A percentile compares a stretch with the other conserved stretches of the same genome.
phyloP scores from a whole-genome alignment of 2,888 invertebrate genomes.

The Caenorhabditis panamensis region DNA sequence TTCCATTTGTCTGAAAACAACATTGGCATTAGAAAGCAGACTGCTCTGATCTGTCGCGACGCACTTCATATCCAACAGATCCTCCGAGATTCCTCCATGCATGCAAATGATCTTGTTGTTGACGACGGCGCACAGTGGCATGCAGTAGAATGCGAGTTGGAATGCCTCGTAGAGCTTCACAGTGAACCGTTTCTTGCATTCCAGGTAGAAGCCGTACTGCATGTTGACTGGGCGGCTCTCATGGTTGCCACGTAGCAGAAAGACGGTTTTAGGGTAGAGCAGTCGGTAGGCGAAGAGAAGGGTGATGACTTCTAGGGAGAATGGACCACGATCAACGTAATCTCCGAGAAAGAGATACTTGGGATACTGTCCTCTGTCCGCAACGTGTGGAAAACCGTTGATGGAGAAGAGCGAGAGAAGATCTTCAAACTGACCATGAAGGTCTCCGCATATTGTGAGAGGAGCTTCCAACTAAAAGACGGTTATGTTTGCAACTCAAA shows the following conservation, averaged over 20 bases:
- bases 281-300: constrained; percentile 87
- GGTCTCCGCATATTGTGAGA: constrained; percentile 98
- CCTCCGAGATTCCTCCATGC: constrained; percentile 85
- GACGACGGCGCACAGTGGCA: constrained; percentile 97
- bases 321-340: constrained; percentile 96
- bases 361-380: constrained; percentile 26
- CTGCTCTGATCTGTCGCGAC: too few relatives aligned
- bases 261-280: constrained; percentile 89
- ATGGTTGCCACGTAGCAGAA: constrained; percentile 95
- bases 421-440: constrained; percentile 92
- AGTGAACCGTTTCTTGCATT: constrained; percentile 87
- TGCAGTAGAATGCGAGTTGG: constrained; percentile 88
- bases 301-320: constrained; percentile 85
- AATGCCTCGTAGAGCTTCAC: constrained; percentile 70
- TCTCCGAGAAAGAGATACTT: constrained; percentile 85
- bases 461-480: constrained; percentile 88
- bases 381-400: constrained; percentile 65
- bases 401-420: constrained; percentile 68
- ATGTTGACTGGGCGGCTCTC: constrained; percentile 89
- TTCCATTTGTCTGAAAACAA: constrained; percentile 80
- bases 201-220: constrained; percentile 78
- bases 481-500: too few relatives aligned
- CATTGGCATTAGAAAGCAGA: too few relatives aligned
- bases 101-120: constrained; percentile 88
- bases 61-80: constrained; percentile 84